A percentile compares a stretch with the other conserved stretches of the same genome.
These are phyloP conservation scores for Bradysia coprophila DNA, from an alignment of 1,140 invertebrate species.

Conservation along the genomic window DNA sequence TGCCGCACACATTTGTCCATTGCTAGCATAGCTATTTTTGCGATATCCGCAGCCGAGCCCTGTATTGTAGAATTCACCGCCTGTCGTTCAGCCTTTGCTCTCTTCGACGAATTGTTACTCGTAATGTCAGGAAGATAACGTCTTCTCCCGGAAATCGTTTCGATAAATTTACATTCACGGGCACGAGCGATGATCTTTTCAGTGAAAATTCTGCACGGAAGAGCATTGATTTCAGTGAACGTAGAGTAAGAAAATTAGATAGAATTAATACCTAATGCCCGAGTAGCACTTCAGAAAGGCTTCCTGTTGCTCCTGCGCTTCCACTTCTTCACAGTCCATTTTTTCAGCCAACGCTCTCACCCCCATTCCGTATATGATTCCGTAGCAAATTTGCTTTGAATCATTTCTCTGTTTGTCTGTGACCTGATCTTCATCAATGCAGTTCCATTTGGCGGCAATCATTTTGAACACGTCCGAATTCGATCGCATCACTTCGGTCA, in stretches of 20 bases:
- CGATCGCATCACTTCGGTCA: constrained; percentile 49
- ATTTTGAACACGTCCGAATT: constrained; percentile 71
- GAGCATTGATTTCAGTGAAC: too few relatives aligned
- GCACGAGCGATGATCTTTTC: constrained; percentile 47
- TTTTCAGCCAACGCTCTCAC: constrained; percentile 63
- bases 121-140: constrained; percentile 65
- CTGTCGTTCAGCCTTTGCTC: constrained; percentile 82
- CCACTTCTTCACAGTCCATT: constrained; percentile 57
- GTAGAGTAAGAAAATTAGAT: too few relatives aligned
- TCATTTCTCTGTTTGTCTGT: constrained; percentile 53
- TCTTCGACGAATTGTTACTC: constrained; percentile 15
- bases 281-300: constrained; percentile 73
- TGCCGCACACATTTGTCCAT: constrained; percentile 41
- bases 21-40: constrained; percentile 74
- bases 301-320: constrained; percentile 63
- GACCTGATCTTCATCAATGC: constrained; percentile 38
- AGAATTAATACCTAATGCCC: too few relatives aligned
- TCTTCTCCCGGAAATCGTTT: constrained; percentile 61
- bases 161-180: constrained; percentile 55
- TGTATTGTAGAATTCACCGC: constrained; percentile 90
- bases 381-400: constrained; percentile 90
- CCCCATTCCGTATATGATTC: constrained; percentile 97
- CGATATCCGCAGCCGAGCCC: constrained; percentile 88
- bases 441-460: constrained; percentile 72
- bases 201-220: too few relatives aligned